Base-by-base conservation (phyloP, 2,888 invertebrate species). In the Machimus rusticus region DNA sequence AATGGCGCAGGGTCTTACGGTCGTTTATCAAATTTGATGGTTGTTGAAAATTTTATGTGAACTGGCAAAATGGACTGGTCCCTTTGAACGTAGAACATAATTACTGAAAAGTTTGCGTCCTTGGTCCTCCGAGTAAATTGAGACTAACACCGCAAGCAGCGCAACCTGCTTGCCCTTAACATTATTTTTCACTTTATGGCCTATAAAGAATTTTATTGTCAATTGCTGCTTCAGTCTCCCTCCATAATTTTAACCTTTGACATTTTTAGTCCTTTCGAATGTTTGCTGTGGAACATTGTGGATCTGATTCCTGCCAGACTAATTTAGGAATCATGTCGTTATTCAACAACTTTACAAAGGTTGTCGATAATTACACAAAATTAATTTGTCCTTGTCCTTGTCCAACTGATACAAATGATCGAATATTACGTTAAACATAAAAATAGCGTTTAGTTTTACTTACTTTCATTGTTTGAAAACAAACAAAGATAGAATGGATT, bases 11-110 rank as follows among this genome's bases (percentile, higher is more conserved):
- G 66, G 12, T 51, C 39, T 28, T n/a, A 19, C 2, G 51, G 51
- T 31, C 79, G 28, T 79, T 51, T 28, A 28, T 79, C 79, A 79
- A 79, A 51, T 79, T 79, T 79, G 79, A 51, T 79, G 79, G 46
- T 51, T n/a, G 28, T 39, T 51, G 43, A 79, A 79, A 51, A 79
- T 79, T 79, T 79, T 79, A 79, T 79, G 79, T 31, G 51, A 12
- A 51, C 8, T 55, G 16, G 79, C 9, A 31, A 79, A 28, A 51
- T 79, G 51, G 16, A 51, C 51, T 23, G 55, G 28, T 28, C 28
- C 19, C 51, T 79, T 12, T 46, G 51, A 19, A 28, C 79, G 46
- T 79, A 14, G 28, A 46, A 31, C 46, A 79, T 79, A 79, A 79
- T 79, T 79, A 79, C 46, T 51, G 5, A 51, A 79, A 51, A 79